phyloP scores from a whole-genome alignment of 2,113 vertebrate genomes.

The Pluvialis apricaria region DNA sequence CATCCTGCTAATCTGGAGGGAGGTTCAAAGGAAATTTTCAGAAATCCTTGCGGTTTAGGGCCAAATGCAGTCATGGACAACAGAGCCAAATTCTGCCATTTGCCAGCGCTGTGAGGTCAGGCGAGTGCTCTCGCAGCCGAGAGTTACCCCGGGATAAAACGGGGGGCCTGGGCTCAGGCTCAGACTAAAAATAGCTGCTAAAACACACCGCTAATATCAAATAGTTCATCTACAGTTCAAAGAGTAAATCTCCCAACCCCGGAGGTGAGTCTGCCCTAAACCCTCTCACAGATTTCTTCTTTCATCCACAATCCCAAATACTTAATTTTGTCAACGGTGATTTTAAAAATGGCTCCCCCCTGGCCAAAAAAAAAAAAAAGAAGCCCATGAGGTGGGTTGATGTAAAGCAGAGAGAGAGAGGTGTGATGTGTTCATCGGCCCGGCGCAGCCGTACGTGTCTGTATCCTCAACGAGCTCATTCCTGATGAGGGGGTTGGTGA shows the following conservation, averaged over 20 bases:
- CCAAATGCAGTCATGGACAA: neutral
- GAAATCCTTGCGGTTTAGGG: neutral
- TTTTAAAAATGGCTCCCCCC: neutral
- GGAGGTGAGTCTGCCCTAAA: neutral
- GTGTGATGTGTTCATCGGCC: neutral
- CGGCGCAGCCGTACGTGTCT: neutral
- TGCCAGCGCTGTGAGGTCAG: neutral
- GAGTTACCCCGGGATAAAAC: neutral
- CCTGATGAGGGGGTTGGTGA: neutral
- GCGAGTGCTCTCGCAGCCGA: fast-evolving
- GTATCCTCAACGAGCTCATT: fast-evolving
- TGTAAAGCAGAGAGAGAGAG: neutral
- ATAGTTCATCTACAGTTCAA: neutral
- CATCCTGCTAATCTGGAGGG: neutral
- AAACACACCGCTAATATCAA: no score
- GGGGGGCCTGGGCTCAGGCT: neutral
- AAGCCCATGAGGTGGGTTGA: neutral
- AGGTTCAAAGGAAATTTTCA: neutral
- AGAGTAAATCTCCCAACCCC: neutral
- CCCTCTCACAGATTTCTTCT: neutral
- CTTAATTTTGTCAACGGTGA: neutral
- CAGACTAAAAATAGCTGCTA: neutral
- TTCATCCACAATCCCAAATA: neutral
- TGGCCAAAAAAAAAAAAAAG: neutral
- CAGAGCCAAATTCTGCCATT: neutral